Conservation (phyloP, 2,797 vertebrate species). For the Carapus acus region DNA sequence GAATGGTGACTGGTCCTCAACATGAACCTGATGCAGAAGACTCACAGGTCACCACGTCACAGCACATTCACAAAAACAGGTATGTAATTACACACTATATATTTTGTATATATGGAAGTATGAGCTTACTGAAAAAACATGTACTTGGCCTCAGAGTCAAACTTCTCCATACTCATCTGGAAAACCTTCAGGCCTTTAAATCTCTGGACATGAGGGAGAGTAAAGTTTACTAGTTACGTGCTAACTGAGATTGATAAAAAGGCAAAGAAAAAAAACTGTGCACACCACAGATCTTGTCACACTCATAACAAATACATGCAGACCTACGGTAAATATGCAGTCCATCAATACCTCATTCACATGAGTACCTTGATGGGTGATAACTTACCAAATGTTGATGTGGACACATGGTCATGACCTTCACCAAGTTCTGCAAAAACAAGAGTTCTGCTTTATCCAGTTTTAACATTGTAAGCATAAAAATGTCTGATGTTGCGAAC, state of each 20-base stretch:
- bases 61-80: background rate
- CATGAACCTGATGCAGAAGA: constrained; percentile 76
- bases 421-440: constrained; percentile 79
- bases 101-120: too few relatives aligned
- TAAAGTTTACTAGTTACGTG: background rate
- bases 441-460: too few relatives aligned
- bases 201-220: constrained; percentile 70
- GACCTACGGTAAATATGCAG: too few relatives aligned
- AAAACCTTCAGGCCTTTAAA: constrained; percentile 85
- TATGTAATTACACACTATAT: too few relatives aligned
- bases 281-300: too few relatives aligned
- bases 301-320: too few relatives aligned
- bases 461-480: background rate
- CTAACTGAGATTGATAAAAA: too few relatives aligned
- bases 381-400: constrained; percentile 81
- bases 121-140: constrained; percentile 85
- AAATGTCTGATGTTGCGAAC: background rate
- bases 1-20: constrained; percentile 87
- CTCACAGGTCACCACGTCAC: background rate
- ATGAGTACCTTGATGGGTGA: too few relatives aligned
- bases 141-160: constrained; percentile 85
- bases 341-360: too few relatives aligned
- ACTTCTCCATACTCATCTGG: constrained; percentile 89
- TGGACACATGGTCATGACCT: constrained; percentile 89
- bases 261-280: too few relatives aligned